Base-by-base conservation (phyloP, 2,888 invertebrate genomes). In the Drosophila affinis region DNA sequence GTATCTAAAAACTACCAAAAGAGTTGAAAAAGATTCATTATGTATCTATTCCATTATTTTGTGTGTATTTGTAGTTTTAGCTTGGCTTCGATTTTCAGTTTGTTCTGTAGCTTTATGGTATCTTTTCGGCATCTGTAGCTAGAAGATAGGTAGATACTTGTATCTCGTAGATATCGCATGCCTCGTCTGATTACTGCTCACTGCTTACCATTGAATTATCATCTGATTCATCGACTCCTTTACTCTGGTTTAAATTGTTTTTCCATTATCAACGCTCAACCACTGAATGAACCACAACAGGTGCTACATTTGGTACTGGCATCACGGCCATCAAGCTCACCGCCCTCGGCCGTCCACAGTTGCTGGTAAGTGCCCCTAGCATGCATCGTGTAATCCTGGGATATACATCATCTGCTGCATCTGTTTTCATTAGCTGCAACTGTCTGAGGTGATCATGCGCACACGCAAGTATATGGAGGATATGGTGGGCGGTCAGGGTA, bases 261-360 rank as follows among this genome's bases (percentile, higher is more conserved):
- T 88, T 55, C 68, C 81, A 87, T 88, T 45, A 27, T 7, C 27
- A 27, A 27, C 27, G 24, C 24, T 24, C 24, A 9, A 27, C 27
- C 9, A 7, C 27, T 7, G 27, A 27, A 7, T 9, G 27, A 27
- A 12, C 34, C 34, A 34, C 49, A 18, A 75, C 93, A 98, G 98
- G 96, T 89, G 96, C 97, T 63, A 98, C 98, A 44, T 96, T 97
- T 92, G 97, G 97, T 75, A 98, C 98, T 27, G 99, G 99, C 47
- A 96, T 99, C 89, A 98, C 98, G 90, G 99, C 99, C 48, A 95
- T 99, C 74, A 99, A 99, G 93, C 93, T 99, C 85, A 99, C 99
- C 39, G 99, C 99, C 9, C 94, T 99, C 46, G 99, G 99, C 85
- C 95, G 99, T 91, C 99, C 99, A 56, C 98, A 99, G 91, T 94